A percentile compares a stretch with the other conserved stretches of the same genome.
phyloP scores from a whole-genome alignment of 2,113 vertebrate genomes.

The Festucalex cinctus region DNA sequence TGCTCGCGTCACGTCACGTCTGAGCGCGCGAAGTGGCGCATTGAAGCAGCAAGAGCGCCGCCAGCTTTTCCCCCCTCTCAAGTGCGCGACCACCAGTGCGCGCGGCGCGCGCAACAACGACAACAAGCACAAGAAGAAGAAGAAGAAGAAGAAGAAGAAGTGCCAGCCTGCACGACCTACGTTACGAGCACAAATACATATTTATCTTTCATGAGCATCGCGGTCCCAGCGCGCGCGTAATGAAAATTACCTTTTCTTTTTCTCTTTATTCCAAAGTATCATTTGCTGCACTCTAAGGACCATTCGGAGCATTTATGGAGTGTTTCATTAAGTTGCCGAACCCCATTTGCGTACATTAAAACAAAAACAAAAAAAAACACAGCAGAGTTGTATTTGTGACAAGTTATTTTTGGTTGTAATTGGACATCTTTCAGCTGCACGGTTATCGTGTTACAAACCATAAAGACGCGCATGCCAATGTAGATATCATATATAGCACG shows the following conservation, averaged over 20 bases:
- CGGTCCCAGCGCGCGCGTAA: not conserved
- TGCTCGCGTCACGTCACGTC: constrained; percentile 55
- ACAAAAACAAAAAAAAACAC: not conserved
- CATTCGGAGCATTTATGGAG: not conserved
- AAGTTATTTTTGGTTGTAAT: not conserved
- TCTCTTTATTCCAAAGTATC: not conserved
- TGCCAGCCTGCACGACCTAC: not conserved
- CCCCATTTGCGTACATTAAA: not conserved
- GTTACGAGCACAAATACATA: not conserved
- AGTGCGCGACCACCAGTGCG: not conserved
- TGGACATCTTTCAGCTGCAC: not conserved
- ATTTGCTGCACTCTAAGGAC: not conserved
- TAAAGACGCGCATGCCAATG: not conserved
- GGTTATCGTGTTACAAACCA: not conserved
- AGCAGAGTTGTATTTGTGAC: not conserved
- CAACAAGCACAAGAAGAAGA: not conserved
- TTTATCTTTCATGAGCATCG: constrained; percentile 11
- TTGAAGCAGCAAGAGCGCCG: constrained; percentile 40
- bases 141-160: not conserved
- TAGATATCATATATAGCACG: not conserved
- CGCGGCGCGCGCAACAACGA: not conserved
- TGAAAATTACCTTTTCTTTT: not conserved
- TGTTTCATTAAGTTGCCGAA: not conserved
- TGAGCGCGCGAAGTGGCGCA: constrained; percentile 39
- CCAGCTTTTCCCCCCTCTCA: constrained; percentile 24